Evolutionary conservation across 2,797 vertebrate species (phyloP).

Genomic region (Rhinichthys osculus): DNA sequence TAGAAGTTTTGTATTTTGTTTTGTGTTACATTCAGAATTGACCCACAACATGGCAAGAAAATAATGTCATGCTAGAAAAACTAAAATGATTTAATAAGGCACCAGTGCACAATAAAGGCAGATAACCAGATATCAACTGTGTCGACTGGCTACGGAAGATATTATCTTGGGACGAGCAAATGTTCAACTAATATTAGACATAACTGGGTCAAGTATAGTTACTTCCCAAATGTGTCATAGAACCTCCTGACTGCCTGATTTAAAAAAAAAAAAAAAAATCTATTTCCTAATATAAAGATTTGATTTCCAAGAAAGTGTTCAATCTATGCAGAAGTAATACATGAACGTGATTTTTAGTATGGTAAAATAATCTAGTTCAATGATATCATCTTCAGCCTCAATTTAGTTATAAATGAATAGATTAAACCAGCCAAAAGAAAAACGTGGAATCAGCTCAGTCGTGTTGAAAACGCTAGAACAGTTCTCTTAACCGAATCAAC

Average conservation of each 20-base stretch:
- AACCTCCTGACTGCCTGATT: slow-evolving; percentile 1
- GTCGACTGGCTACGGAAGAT: slow-evolving; percentile 1
- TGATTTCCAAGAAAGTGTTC: slow-evolving; percentile 20
- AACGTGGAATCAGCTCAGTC: neutral
- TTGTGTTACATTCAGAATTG: neutral
- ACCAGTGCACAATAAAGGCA: neutral
- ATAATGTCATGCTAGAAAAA: neutral
- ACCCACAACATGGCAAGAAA: neutral
- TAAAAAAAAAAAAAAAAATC: neutral
- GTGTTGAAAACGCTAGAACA: neutral
- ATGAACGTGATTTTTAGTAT: neutral
- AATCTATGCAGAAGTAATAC: neutral
- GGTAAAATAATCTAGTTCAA: neutral
- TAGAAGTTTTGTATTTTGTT: neutral
- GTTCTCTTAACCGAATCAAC: neutral
- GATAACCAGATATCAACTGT: slow-evolving; percentile 8
- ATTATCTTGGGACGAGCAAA: slow-evolving; percentile 27
- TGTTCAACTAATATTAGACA: slow-evolving; percentile 43
- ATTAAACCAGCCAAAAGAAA: neutral
- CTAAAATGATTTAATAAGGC: neutral
- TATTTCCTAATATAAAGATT: neutral
- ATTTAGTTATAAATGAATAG: neutral
- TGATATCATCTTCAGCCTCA: neutral
- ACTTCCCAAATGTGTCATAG: slow-evolving; percentile 22
- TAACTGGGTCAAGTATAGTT: slow-evolving; percentile 47